Conservation (phyloP, 2,888 invertebrate genomes). For the Epistrophella euchroma region DNA sequence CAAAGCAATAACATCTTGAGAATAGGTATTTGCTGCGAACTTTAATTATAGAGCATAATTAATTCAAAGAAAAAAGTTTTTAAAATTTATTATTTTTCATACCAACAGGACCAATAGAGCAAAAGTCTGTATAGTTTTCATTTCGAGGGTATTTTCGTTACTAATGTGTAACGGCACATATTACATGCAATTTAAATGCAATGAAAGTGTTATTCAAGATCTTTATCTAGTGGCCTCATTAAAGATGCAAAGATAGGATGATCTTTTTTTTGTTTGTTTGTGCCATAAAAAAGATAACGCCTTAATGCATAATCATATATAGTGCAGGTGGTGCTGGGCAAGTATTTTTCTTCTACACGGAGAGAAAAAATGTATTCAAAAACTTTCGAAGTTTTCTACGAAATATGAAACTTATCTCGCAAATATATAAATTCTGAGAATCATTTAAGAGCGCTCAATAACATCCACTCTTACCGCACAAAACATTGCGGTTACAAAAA, state of each 20-base stretch:
- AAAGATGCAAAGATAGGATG: slow-evolving; percentile 58
- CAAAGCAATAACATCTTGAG: background rate
- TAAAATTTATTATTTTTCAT: background rate
- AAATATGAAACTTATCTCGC: too few species aligned
- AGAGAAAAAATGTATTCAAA: too few species aligned
- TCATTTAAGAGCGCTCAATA: too few species aligned
- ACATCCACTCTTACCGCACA: too few species aligned
- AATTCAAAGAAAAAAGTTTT: background rate
- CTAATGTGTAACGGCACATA: slow-evolving; percentile 34
- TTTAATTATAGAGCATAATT: slow-evolving; percentile 2
- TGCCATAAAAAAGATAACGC: slow-evolving; percentile 10
- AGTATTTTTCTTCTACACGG: slow-evolving; percentile 1
- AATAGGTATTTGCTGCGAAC: slow-evolving; percentile 35
- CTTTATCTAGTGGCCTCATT: slow-evolving; percentile 48
- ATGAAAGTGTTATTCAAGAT: background rate
- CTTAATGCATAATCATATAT: slow-evolving; percentile 18
- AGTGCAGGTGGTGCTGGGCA: background rate
- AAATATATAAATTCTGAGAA: too few species aligned
- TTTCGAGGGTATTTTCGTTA: slow-evolving; percentile 74
- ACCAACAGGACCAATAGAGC: slow-evolving; percentile 51
- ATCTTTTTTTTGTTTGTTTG: slow-evolving; percentile 11
- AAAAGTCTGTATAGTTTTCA: slow-evolving; percentile 62
- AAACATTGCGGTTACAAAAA: too few species aligned
- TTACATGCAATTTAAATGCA: slow-evolving; percentile 59
- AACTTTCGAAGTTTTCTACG: too few species aligned